Evolutionary conservation across 2,797 vertebrate genomes (phyloP).

Genomic region (Muscicapa comitata): DNA sequence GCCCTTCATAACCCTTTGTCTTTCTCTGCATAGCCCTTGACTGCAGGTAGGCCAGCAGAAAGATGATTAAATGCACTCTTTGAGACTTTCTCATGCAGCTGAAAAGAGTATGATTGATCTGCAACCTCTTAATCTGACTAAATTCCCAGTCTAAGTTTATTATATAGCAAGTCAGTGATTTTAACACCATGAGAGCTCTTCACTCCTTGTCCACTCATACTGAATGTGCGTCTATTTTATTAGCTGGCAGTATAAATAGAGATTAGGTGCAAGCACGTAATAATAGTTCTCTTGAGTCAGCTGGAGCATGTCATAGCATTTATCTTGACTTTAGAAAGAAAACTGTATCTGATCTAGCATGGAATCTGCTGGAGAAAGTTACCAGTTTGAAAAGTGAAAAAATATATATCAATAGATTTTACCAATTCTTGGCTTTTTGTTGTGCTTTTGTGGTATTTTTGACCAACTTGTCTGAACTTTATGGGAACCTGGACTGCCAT

Average conservation of each 20-base stretch:
- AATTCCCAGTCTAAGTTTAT: background rate
- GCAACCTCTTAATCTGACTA: background rate
- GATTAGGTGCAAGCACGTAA: background rate
- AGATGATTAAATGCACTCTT: background rate
- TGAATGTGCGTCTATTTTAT: background rate
- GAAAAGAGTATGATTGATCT: background rate
- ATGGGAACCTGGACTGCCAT: background rate
- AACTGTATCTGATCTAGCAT: background rate
- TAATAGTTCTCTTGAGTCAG: background rate
- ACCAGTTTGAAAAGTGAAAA: background rate
- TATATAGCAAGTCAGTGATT: background rate
- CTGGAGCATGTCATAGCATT: background rate
- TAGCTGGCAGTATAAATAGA: background rate
- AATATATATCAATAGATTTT: background rate
- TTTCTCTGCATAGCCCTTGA: background rate
- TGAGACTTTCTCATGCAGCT: background rate
- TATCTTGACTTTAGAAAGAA: background rate
- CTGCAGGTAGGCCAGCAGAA: background rate
- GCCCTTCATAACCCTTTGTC: background rate
- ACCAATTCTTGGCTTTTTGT: background rate
- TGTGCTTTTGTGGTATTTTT: background rate
- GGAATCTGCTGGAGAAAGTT: background rate
- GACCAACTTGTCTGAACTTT: background rate
- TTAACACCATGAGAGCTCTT: background rate
- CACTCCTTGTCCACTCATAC: background rate